These are phyloP conservation scores for Hippotragus niger DNA, from an alignment of 2,113 vertebrate species.

Conservation along the genomic window DNA sequence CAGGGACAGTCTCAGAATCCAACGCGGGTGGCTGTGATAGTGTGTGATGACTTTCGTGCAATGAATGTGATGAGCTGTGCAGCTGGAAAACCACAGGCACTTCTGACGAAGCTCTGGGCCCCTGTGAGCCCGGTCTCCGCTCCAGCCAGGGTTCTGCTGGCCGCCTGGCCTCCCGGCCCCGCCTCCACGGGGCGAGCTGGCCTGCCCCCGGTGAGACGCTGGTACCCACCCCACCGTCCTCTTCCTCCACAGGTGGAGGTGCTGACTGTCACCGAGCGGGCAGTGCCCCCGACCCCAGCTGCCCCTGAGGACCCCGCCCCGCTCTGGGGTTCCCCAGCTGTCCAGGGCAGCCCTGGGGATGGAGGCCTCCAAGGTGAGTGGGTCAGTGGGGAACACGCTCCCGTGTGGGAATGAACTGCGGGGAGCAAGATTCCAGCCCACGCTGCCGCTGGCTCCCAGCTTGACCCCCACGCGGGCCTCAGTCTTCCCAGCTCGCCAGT, in stretches of 20 bases:
- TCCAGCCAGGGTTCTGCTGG: background rate
- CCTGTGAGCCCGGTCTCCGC: background rate
- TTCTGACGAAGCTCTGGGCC: background rate
- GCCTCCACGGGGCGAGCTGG: accelerated
- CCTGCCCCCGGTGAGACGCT: background rate
- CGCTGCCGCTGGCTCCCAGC: background rate
- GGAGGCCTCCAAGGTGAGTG: slow-evolving; percentile 82
- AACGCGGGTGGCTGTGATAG: too few species aligned
- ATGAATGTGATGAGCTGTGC: background rate
- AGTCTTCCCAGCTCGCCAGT: background rate
- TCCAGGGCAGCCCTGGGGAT: slow-evolving; percentile 86
- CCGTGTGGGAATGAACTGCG: background rate
- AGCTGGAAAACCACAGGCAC: background rate
- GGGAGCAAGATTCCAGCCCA: background rate
- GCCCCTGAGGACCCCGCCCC: slow-evolving; percentile 59
- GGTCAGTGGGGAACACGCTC: too few species aligned
- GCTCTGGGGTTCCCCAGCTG: slow-evolving; percentile 83
- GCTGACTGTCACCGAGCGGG: slow-evolving; percentile 69
- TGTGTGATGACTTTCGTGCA: background rate
- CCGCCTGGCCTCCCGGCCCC: background rate
- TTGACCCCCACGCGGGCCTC: background rate
- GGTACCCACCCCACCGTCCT: background rate
- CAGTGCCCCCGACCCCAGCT: slow-evolving; percentile 51
- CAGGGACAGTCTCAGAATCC: background rate
- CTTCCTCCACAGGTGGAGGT: slow-evolving; percentile 85